Base-by-base conservation (phyloP, 1,140 invertebrate species). In the Thaumatotibia leucotreta region DNA sequence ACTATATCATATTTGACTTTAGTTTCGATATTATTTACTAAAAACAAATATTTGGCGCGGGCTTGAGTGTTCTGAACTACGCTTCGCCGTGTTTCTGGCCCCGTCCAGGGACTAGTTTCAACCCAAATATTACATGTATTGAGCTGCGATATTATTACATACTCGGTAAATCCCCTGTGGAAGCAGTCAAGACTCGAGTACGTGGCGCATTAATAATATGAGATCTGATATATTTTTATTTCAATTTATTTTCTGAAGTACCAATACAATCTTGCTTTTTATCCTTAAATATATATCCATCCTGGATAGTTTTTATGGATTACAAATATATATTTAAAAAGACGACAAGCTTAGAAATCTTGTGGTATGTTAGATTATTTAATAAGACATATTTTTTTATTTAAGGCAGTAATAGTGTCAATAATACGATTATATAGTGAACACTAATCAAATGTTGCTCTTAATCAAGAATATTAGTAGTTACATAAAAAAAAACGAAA, bases 1-100 rank as follows among this genome's bases (percentile, higher is more conserved):
- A 54, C 50, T 9, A 23, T 54, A 54, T 54, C 22, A 27, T 54
- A 11, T 54, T 54, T 54, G 50, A 54, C 50, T 54, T 54, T 54
- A 54, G 50, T 27, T 54, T 27, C 50, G 50, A 54, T 54, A 54
- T n/a, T 54, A 54, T 54, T 54, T 54, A 54, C 50, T 54, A 29
- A 54, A 54, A 54, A 27, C 50, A 54, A 54, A 54, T 54, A 54
- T 54, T 54, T 14, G 50, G n/a, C 22, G 10, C 11, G 11, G 50
- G 4, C 23, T 4, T 54, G 22, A 23, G 24, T 17, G 23, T n/a
- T 54, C 23, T n/a, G 10, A 54, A 54, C 50, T 54, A 10, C n/a
- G 22, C 23, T 11, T 9, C 2, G 20, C 14, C 0, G 20, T 10
- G 14, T 54, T 17, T 17, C 50, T 20, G 17, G 23, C 14, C 14